phyloP scores from a whole-genome alignment of 1,140 invertebrate species.

The Heliconius nattereri region DNA sequence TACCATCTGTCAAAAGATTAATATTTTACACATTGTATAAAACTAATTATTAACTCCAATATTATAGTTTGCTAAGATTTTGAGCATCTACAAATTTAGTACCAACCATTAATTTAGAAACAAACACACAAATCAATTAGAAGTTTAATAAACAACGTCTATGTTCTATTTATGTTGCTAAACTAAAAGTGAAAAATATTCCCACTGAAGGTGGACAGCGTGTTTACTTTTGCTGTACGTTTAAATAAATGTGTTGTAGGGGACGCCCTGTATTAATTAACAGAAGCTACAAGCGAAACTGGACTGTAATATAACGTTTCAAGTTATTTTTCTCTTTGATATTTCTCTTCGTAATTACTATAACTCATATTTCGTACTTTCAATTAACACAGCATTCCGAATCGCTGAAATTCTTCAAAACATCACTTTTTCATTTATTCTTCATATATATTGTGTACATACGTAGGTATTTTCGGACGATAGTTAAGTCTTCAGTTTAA shows the following conservation, averaged over 20 bases:
- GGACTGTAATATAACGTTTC: background rate
- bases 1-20: no score
- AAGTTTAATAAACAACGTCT: background rate
- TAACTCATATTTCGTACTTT: slow-evolving; percentile 31
- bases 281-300: background rate
- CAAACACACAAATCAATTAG: background rate
- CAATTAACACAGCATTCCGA: slow-evolving; percentile 23
- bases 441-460: background rate
- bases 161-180: background rate
- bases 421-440: background rate
- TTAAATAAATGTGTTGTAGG: slow-evolving; percentile 27
- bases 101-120: background rate
- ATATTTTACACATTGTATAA: no score
- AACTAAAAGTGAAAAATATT: background rate
- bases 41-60: no score
- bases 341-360: slow-evolving; percentile 16
- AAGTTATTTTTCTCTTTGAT: slow-evolving; percentile 1
- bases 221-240: slow-evolving; percentile 22
- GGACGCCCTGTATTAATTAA: slow-evolving; percentile 29
- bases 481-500: background rate
- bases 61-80: no score
- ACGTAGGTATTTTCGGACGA: background rate
- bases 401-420: slow-evolving; percentile 11
- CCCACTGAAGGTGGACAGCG: background rate
- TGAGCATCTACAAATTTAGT: no score